Evolutionary conservation across 1,140 invertebrate genomes (phyloP).

Genomic region (Pogonus chalceus): DNA sequence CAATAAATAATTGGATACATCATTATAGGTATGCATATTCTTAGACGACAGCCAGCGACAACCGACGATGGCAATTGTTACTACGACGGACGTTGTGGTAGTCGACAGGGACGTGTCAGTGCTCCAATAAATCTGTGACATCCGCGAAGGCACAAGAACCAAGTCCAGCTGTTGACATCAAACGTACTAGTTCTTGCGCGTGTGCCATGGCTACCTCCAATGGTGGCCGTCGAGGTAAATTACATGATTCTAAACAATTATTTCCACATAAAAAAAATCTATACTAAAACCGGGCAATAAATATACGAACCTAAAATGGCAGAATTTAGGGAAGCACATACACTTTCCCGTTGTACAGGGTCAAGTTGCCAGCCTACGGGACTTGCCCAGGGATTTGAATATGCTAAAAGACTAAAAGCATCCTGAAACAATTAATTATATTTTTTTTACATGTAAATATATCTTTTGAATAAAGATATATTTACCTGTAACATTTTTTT

Average conservation of each 20-base stretch:
- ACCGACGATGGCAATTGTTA: not conserved
- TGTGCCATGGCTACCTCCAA: slow-evolving; percentile 86
- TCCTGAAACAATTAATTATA: slow-evolving; percentile 52
- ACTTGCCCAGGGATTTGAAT: slow-evolving; percentile 94
- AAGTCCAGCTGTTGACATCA: slow-evolving; percentile 82
- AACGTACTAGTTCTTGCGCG: slow-evolving; percentile 72
- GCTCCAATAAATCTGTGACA: slow-evolving; percentile 51
- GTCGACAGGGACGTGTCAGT: slow-evolving; percentile 15
- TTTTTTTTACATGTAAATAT: not conserved
- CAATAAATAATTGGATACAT: not conserved
- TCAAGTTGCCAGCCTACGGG: slow-evolving; percentile 92
- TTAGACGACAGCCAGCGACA: not conserved
- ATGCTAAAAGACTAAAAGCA: slow-evolving; percentile 94
- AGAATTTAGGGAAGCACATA: slow-evolving; percentile 92
- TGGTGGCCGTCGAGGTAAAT: slow-evolving; percentile 78
- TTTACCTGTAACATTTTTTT: slow-evolving; percentile 85
- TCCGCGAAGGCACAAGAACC: slow-evolving; percentile 91
- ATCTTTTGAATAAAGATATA: not conserved
- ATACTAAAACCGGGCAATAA: not conserved
- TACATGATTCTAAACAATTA: slow-evolving; percentile 67
- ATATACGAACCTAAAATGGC: slow-evolving; percentile 75
- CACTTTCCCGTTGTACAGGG: slow-evolving; percentile 82
- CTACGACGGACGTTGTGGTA: not conserved
- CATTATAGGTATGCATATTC: slow-evolving; percentile 2
- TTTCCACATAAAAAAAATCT: not conserved